phyloP scores from a whole-genome alignment of 2,888 invertebrate genomes.

The Monoplex corrugatus region DNA sequence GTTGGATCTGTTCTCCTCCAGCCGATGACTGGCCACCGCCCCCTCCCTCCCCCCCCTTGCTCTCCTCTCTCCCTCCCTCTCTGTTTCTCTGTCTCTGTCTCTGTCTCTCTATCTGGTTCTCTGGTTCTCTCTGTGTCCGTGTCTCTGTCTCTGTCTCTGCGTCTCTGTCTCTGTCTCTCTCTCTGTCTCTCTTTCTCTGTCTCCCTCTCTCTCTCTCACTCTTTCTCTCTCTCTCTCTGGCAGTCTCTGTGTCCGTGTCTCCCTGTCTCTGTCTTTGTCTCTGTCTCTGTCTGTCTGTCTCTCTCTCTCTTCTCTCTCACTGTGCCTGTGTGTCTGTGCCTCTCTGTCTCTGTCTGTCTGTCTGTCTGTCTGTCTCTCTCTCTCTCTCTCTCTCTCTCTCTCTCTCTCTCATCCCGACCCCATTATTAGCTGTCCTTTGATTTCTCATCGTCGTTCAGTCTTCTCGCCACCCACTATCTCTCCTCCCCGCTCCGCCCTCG shows the following conservation, averaged over 20 bases:
- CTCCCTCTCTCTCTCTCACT: background rate
- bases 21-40: background rate
- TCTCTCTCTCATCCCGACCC: slow-evolving; percentile 13
- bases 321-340: background rate
- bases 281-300: background rate
- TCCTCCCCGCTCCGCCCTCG: background rate
- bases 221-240: background rate
- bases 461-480: background rate
- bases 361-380: background rate
- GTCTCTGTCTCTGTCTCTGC: background rate
- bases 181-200: background rate
- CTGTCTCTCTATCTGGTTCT: slow-evolving; percentile 9
- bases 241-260: background rate
- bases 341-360: background rate
- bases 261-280: background rate
- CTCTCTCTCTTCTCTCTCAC: background rate
- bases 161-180: background rate
- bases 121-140: background rate
- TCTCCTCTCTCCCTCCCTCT: background rate
- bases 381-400: background rate
- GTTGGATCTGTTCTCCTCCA: slow-evolving; percentile 12
- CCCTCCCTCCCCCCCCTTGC: background rate
- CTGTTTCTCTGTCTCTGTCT: background rate
- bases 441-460: slow-evolving; percentile 3
- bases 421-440: background rate